A percentile compares a stretch with the other conserved stretches of the same genome.
phyloP scores from a whole-genome alignment of 2,113 vertebrate species.

The Rhipidura dahli region DNA sequence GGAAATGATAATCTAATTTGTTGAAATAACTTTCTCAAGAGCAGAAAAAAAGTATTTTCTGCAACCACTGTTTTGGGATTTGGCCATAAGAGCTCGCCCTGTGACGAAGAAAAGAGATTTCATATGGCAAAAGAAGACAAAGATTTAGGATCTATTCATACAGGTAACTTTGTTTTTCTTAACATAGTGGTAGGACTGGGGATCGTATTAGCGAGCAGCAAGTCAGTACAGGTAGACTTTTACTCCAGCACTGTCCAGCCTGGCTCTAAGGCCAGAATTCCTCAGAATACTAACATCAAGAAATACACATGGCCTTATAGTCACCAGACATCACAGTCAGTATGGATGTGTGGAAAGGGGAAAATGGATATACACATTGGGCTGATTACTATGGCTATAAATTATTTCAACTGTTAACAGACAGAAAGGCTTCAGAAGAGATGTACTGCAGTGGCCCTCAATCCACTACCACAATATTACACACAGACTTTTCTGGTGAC shows the following conservation, averaged over 20 bases:
- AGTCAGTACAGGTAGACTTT: not conserved
- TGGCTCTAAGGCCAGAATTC: not conserved
- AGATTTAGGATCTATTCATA: not conserved
- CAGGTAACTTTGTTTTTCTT: not conserved
- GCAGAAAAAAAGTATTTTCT: not conserved
- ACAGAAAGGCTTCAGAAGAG: not conserved
- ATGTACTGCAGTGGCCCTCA: not conserved
- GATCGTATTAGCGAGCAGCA: fast-evolving
- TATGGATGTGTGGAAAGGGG: not conserved
- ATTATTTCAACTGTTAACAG: not conserved
- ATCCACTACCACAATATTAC: not conserved
- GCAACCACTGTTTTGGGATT: not conserved
- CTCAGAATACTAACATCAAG: not conserved
- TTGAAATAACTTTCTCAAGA: not conserved
- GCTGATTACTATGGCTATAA: not conserved
- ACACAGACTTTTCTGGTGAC: not conserved
- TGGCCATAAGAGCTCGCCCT: not conserved
- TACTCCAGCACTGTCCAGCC: not conserved
- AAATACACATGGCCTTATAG: not conserved
- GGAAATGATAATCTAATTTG: not conserved
- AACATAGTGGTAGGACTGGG: not conserved
- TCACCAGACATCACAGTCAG: not conserved
- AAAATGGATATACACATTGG: not conserved
- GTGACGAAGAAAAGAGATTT: not conserved
- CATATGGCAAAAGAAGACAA: not conserved